Conservation (phyloP, 2,797 vertebrate species). For the Leuciscus waleckii region DNA sequence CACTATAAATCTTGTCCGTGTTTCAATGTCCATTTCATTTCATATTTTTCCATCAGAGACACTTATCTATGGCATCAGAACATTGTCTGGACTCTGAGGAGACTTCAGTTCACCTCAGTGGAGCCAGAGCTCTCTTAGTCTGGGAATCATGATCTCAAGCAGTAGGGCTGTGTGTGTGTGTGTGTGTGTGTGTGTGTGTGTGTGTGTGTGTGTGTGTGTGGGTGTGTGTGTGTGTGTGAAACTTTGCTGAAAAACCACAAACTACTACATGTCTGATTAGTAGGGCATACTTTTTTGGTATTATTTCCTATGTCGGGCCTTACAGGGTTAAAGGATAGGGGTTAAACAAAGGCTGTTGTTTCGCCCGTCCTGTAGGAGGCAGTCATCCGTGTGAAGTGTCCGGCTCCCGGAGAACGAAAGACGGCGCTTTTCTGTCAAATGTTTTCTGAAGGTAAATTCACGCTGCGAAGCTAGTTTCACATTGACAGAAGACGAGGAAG, state of each 20-base stretch:
- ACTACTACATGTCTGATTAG: not conserved
- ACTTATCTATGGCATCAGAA: not conserved
- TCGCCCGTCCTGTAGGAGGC: constrained; percentile 60
- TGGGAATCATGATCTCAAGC: not conserved
- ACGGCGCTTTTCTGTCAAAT: not conserved
- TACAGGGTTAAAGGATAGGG: not conserved
- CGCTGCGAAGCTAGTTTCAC: constrained; percentile 19
- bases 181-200: too few relatives aligned
- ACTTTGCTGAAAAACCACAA: not conserved
- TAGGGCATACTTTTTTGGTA: not conserved
- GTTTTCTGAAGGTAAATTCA: constrained; percentile 37
- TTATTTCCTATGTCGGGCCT: not conserved
- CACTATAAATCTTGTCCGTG: not conserved
- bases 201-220: too few relatives aligned
- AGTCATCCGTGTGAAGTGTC: constrained; percentile 19
- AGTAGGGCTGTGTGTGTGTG: not conserved
- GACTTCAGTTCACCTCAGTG: not conserved
- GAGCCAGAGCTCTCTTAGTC: not conserved
- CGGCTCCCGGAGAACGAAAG: constrained; percentile 13
- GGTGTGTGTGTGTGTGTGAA: too few relatives aligned
- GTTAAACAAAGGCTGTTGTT: not conserved
- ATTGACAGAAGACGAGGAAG: constrained; percentile 59
- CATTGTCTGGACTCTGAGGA: constrained; percentile 2
- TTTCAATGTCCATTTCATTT: not conserved
- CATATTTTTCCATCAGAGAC: not conserved